These are phyloP conservation scores for Lampris megalopsis DNA, from an alignment of 2,113 vertebrate species.

Conservation along the genomic window DNA sequence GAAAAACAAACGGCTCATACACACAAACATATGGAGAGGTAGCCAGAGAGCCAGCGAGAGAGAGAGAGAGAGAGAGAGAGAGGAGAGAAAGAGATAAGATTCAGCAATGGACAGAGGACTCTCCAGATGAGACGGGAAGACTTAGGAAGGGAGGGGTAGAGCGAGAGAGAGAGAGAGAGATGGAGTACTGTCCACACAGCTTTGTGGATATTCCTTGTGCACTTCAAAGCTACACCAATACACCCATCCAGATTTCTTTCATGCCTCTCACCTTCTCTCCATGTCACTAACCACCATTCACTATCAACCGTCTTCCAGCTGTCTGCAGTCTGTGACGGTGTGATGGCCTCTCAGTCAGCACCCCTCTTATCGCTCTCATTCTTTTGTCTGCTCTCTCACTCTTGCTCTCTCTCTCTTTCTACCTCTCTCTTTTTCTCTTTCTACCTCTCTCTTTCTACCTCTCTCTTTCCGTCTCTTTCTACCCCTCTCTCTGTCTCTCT, in stretches of 20 bases:
- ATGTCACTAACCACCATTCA: constrained; percentile 4
- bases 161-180: not conserved
- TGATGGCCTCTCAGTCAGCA: too few species aligned
- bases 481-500: not conserved
- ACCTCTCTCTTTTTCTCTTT: too few species aligned
- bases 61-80: not conserved
- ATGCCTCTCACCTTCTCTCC: constrained; percentile 1
- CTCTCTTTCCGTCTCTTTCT: not conserved
- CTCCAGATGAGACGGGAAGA: not conserved
- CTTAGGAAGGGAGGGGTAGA: not conserved
- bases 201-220: not conserved
- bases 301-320: not conserved
- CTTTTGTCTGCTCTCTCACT: too few species aligned
- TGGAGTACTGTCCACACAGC: too few species aligned
- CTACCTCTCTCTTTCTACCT: not conserved
- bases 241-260: not conserved
- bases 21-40: constrained; percentile 22
- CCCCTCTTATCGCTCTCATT: too few species aligned
- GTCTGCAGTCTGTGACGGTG: not conserved
- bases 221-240: not conserved
- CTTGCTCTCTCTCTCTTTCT: too few species aligned
- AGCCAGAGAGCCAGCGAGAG: not conserved
- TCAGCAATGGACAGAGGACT: too few species aligned
- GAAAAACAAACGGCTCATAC: constrained; percentile 40
- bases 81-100: too few species aligned